Percentiles rank a stretch among this genome's conserved stretches.
These are phyloP conservation scores for Poecilia wingei DNA, from an alignment of 2,797 vertebrate species.

Conservation along the genomic window DNA sequence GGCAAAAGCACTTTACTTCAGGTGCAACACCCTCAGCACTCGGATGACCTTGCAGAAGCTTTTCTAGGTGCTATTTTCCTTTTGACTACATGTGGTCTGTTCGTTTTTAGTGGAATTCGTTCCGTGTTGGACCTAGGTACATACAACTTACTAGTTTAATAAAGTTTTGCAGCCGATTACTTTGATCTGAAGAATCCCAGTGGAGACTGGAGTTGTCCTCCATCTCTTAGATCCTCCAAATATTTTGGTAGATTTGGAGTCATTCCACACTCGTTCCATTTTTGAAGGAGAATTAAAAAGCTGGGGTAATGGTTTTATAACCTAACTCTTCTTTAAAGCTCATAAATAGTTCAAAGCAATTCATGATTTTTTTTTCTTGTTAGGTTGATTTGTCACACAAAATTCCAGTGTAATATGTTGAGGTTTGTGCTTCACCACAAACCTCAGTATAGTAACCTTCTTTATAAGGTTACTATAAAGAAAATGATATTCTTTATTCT, in stretches of 20 bases:
- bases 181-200: not conserved
- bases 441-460: too few relatives aligned
- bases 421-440: not conserved
- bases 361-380: not conserved
- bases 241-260: not conserved
- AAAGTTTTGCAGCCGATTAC: not conserved
- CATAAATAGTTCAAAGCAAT: not conserved
- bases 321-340: not conserved
- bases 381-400: not conserved
- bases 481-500: too few relatives aligned
- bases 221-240: not conserved
- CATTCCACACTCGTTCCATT: not conserved
- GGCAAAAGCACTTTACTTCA: conserved; percentile 42
- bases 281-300: not conserved
- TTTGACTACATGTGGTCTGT: not conserved
- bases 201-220: not conserved
- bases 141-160: not conserved
- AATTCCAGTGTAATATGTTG: not conserved
- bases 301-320: not conserved
- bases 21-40: conserved; percentile 24
- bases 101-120: not conserved
- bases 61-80: conserved; percentile 9
- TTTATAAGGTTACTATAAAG: too few relatives aligned
- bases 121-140: not conserved
- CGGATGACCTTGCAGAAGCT: conserved; percentile 36